Evolutionary conservation across 2,888 invertebrate genomes (phyloP).

Genomic region (Altica lythri): DNA sequence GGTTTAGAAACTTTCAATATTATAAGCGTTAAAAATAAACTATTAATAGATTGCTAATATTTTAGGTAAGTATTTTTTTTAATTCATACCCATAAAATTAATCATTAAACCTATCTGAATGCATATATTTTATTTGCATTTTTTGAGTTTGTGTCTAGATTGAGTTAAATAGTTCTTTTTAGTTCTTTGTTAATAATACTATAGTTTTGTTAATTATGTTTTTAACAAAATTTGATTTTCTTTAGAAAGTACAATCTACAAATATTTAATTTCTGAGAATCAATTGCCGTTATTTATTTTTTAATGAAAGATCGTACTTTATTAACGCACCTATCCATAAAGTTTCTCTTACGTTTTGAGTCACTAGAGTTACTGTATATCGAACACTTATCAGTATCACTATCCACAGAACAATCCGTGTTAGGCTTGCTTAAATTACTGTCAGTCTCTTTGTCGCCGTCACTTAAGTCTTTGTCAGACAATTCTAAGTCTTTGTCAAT

Average conservation of each 20-base stretch:
- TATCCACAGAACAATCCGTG: slow-evolving; percentile 42
- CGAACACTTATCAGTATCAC: slow-evolving; percentile 58
- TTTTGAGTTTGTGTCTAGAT: no score
- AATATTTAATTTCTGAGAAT: not conserved
- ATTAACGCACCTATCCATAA: slow-evolving; percentile 84
- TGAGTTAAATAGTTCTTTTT: no score
- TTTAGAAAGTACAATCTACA: not conserved
- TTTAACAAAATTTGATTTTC: no score
- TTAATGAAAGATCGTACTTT: slow-evolving; percentile 77
- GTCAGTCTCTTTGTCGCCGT: slow-evolving; percentile 49
- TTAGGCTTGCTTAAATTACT: slow-evolving; percentile 42
- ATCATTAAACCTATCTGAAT: no score
- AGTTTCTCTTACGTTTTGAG: slow-evolving; percentile 74
- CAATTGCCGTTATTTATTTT: slow-evolving; percentile 40
- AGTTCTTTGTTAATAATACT: no score
- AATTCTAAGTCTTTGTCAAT: slow-evolving; percentile 40
- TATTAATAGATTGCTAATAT: no score
- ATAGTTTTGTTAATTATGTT: no score
- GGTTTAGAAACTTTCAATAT: no score
- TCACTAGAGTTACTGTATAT: slow-evolving; percentile 63
- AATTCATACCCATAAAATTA: no score
- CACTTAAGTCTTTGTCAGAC: slow-evolving; percentile 33
- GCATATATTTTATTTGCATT: no score
- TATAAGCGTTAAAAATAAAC: no score
- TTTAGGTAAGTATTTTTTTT: no score